phyloP scores from a whole-genome alignment of 2,113 vertebrate species.

The mouse (Mus musculus) region DNA sequence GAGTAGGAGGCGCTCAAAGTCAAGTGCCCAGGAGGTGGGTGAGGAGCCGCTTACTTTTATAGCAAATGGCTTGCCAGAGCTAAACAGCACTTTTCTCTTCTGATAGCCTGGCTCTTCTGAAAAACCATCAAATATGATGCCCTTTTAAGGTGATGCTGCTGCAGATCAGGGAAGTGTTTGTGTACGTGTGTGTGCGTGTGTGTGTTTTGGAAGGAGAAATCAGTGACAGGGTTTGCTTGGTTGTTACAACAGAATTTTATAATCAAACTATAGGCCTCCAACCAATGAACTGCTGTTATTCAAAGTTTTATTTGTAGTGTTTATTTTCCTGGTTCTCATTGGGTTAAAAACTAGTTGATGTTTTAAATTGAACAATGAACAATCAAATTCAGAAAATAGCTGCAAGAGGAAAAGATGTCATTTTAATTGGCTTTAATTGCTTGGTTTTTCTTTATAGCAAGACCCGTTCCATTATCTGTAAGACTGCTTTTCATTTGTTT shows the following conservation, averaged over 20 bases:
- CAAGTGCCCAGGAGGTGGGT: conserved; percentile 39
- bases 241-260: conserved; percentile 33
- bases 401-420: conserved; percentile 20
- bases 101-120: conserved; percentile 21
- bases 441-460: conserved; percentile 62
- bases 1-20: conserved; percentile 69
- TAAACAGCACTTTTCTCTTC: neutral
- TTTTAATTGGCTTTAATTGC: neutral
- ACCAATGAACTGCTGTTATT: neutral
- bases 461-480: conserved; percentile 17
- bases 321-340: conserved; percentile 38
- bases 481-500: conserved; percentile 75
- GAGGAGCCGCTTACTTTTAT: conserved; percentile 68
- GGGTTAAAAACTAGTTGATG: neutral
- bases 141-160: neutral
- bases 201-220: neutral
- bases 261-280: conserved; percentile 9
- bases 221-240: neutral
- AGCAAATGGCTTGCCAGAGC: conserved; percentile 44
- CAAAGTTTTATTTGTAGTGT: conserved; percentile 21
- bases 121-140: neutral
- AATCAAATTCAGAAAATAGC: conserved; percentile 47
- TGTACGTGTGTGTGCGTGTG: neutral
- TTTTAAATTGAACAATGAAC: conserved; percentile 55
- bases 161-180: neutral